Evolutionary conservation across 2,888 invertebrate genomes (phyloP).

Genomic region (Napeogenes sylphis): DNA sequence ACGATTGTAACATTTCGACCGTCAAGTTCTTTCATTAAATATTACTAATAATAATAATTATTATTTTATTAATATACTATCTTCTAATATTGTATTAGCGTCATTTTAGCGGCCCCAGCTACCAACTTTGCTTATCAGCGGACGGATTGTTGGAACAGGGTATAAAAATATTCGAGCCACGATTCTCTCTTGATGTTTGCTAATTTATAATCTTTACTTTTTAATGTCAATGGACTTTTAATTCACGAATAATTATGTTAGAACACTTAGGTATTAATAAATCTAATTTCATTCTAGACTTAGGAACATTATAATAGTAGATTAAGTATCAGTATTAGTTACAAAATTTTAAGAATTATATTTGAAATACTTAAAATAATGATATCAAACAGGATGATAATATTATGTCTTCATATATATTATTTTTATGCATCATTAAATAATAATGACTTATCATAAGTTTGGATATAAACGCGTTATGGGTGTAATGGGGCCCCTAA

Average conservation of each 20-base stretch:
- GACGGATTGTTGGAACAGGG: conserved; percentile 65
- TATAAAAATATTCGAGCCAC: conserved; percentile 69
- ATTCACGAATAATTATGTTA: background rate
- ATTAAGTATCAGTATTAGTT: too few relatives aligned
- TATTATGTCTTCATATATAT: conserved; percentile 14
- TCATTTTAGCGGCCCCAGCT: conserved; percentile 50
- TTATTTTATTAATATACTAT: background rate
- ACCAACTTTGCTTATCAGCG: conserved; percentile 72
- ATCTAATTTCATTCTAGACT: too few relatives aligned
- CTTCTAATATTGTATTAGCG: conserved; percentile 20
- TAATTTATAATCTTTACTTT: conserved; percentile 25
- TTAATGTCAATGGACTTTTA: conserved; percentile 7
- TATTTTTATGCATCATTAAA: conserved; percentile 37
- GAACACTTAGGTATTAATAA: background rate
- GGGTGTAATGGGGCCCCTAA: conserved; percentile 32
- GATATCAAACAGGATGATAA: too few relatives aligned
- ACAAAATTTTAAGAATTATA: too few relatives aligned
- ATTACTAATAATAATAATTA: background rate
- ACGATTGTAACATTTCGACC: too few relatives aligned
- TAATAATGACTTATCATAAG: conserved; percentile 37
- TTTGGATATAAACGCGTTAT: conserved; percentile 30
- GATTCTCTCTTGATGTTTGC: conserved; percentile 45
- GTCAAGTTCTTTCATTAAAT: too few relatives aligned
- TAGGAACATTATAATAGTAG: too few relatives aligned
- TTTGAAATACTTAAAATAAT: too few relatives aligned